Evolutionary conservation across 2,888 invertebrate species (phyloP).

Genomic region (Tipula confusa): DNA sequence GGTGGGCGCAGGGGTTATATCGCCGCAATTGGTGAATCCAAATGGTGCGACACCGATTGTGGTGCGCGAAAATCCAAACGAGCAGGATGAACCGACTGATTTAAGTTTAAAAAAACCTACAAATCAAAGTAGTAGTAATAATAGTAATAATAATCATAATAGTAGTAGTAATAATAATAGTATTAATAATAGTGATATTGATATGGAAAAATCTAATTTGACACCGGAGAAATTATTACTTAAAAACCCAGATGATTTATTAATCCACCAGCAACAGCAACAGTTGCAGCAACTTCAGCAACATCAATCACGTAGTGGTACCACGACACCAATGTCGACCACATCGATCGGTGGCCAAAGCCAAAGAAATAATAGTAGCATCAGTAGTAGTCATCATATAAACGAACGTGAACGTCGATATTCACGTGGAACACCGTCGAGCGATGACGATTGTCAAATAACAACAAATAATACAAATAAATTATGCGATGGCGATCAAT

Average conservation of each 20-base stretch:
- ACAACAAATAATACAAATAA: no score
- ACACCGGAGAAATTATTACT: neutral
- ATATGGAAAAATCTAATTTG: neutral
- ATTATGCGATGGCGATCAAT: constrained; percentile 32
- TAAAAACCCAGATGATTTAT: constrained; percentile 36
- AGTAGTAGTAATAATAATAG: constrained; percentile 26
- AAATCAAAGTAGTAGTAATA: neutral
- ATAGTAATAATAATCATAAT: neutral
- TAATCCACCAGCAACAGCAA: constrained; percentile 36
- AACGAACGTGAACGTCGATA: neutral
- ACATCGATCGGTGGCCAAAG: constrained; percentile 16
- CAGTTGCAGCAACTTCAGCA: constrained; percentile 37
- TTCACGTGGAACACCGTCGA: constrained; percentile 4
- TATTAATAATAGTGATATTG: constrained; percentile 20
- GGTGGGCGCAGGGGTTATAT: neutral
- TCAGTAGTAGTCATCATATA: constrained; percentile 16
- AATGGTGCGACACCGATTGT: neutral
- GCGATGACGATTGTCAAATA: constrained; percentile 32
- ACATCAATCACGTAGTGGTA: constrained; percentile 36
- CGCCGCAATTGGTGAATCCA: neutral
- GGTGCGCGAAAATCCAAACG: neutral
- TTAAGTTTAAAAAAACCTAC: constrained; percentile 40
- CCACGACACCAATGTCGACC: constrained; percentile 40
- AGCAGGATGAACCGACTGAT: constrained; percentile 45
- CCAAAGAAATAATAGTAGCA: constrained; percentile 26